Percentiles rank a stretch among this genome's conserved stretches.
phyloP scores from a whole-genome alignment of 2,797 vertebrate species.

The Megaceryle alcyon region DNA sequence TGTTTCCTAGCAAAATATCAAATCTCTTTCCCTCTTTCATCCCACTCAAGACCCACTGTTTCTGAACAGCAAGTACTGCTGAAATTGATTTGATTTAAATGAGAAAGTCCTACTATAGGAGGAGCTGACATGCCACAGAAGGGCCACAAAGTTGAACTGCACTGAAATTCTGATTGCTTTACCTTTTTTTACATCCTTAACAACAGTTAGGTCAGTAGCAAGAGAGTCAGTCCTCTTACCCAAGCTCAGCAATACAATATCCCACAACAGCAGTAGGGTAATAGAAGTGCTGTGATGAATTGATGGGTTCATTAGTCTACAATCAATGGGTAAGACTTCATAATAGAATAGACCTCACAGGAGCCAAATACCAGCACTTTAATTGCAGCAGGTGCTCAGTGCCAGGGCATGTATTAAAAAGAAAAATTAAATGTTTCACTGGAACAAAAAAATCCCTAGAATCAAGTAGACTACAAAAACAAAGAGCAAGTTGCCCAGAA shows the following conservation, averaged over 20 bases:
- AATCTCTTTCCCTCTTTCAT: background rate
- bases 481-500: constrained; percentile 1
- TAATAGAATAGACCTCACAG: constrained; percentile 59
- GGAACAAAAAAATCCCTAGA: constrained; percentile 36
- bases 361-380: constrained; percentile 59
- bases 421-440: constrained; percentile 40
- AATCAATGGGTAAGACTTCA: constrained; percentile 68
- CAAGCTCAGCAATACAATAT: constrained; percentile 6
- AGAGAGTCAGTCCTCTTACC: constrained; percentile 10
- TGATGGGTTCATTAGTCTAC: constrained; percentile 71
- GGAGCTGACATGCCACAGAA: background rate
- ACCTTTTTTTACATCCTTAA: constrained; percentile 23
- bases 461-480: constrained; percentile 17
- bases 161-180: constrained; percentile 47
- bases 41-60: background rate
- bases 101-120: background rate
- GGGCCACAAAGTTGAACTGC: constrained; percentile 13
- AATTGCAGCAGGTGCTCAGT: constrained; percentile 67
- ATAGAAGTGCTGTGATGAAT: constrained; percentile 72
- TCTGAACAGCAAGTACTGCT: background rate
- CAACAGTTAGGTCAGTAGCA: background rate
- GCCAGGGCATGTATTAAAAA: constrained; percentile 36
- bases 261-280: constrained; percentile 57
- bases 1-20: background rate
- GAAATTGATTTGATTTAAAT: constrained; percentile 8